Percentiles rank a stretch among this genome's conserved stretches.
These are phyloP conservation scores for Ichneumoninae sp. DNA, from an alignment of 2,888 invertebrate species.

Conservation along the genomic window DNA sequence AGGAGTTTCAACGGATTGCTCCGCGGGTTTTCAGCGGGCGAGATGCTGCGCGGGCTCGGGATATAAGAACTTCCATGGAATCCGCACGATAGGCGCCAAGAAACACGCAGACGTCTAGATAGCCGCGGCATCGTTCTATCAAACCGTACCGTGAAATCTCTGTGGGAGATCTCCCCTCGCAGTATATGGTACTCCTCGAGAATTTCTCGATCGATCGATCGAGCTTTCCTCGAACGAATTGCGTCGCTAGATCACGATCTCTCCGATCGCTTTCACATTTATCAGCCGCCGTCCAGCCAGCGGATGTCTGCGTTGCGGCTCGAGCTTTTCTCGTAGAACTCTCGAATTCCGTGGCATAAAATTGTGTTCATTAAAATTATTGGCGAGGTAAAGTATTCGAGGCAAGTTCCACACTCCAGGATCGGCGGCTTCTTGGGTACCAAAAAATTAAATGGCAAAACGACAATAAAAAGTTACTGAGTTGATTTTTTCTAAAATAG, in stretches of 20 bases:
- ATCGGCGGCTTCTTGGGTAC: background rate
- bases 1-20: slow-evolving; percentile 3
- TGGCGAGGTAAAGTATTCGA: background rate
- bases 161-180: slow-evolving; percentile 50
- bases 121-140: slow-evolving; percentile 9
- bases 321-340: background rate
- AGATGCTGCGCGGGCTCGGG: background rate
- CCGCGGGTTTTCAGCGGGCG: background rate
- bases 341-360: background rate
- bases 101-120: slow-evolving; percentile 7
- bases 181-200: slow-evolving; percentile 33
- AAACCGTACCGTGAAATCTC: slow-evolving; percentile 39
- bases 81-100: slow-evolving; percentile 56
- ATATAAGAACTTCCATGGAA: slow-evolving; percentile 54
- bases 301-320: background rate
- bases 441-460: background rate
- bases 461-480: no score
- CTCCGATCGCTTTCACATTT: slow-evolving; percentile 4
- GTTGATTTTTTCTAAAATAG: no score
- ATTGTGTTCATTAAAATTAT: background rate
- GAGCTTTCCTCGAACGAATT: slow-evolving; percentile 54
- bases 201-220: slow-evolving; percentile 48
- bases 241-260: slow-evolving; percentile 35
- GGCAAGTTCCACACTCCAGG: background rate
- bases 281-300: background rate